Evolutionary conservation across 2,888 invertebrate genomes (phyloP).

Genomic region (Eilema griseolum): DNA sequence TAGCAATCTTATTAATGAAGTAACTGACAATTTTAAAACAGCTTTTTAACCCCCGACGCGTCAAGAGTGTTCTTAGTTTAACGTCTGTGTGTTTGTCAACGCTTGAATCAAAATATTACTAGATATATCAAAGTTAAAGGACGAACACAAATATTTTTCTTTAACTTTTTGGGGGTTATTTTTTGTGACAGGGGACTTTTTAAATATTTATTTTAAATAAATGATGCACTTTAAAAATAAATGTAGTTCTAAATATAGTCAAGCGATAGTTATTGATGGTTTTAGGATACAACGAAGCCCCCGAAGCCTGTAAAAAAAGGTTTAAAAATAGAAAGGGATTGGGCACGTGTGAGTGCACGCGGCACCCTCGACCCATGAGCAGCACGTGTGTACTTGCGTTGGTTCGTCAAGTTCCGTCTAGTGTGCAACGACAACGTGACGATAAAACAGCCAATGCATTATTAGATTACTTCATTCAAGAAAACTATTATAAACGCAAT

Average conservation of each 20-base stretch:
- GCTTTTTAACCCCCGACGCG: too few species aligned
- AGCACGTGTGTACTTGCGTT: slow-evolving; percentile 23
- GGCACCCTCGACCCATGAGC: slow-evolving; percentile 26
- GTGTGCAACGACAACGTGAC: slow-evolving; percentile 22
- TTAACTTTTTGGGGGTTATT: too few species aligned
- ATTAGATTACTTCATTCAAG: neutral
- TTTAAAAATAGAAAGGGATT: slow-evolving; percentile 31
- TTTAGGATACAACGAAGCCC: slow-evolving; percentile 26
- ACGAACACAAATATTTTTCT: too few species aligned
- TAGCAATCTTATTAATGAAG: slow-evolving; percentile 7
- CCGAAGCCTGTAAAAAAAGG: slow-evolving; percentile 22
- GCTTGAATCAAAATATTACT: too few species aligned
- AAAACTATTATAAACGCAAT: neutral
- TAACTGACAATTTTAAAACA: slow-evolving; percentile 19
- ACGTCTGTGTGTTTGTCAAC: too few species aligned
- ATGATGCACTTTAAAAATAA: slow-evolving; percentile 18
- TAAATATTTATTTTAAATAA: too few species aligned
- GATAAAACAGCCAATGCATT: slow-evolving; percentile 5
- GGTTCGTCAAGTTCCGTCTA: slow-evolving; percentile 17
- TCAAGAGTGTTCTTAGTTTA: too few species aligned
- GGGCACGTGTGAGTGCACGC: slow-evolving; percentile 21
- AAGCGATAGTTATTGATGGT: slow-evolving; percentile 22
- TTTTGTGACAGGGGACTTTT: too few species aligned
- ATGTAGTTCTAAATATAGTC: slow-evolving; percentile 25
- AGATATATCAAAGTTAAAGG: too few species aligned